Evolutionary conservation across 2,113 vertebrate genomes (phyloP), one percentile per base, ranked within the genome.

Genomic region (Chroicocephalus ridibundus): DNA sequence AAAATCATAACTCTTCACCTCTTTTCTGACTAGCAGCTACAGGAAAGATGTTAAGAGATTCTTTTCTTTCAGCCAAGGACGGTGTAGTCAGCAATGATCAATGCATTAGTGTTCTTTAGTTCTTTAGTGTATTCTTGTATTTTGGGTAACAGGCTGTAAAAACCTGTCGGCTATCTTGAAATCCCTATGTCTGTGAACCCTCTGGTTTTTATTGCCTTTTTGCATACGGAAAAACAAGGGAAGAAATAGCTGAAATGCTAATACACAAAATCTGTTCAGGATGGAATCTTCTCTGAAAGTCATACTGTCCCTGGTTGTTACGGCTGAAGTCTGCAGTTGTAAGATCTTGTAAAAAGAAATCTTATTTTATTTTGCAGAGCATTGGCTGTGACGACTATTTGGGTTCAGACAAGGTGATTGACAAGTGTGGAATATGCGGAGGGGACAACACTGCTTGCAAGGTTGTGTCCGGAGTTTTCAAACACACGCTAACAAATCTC

Each of bases 401-500:
- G 26, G 99, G 99, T 82, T 99, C 99, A 13, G 99, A 98, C 89
- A 99, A 98, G 92, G 98, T 99, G 78, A 97, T 99, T 97, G 99
- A 99, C 98, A 99, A 98, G 93, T 99, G 99, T 38, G 99, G 99
- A 38, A 98, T 99, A 94, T 99, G 99, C 15, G 99, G 99, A 55
- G 99, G 99, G 11, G 98, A 99, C 95, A 99, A 99, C 98, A 98
- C 98, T 0, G 98, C 98, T 95, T 99, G 99, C 92, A 98, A 98
- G 93, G 98, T 99, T 44, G 98, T 99, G 86, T 99, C 99, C 0
- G 99, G 99, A 34, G 97, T 99, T 92, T 99, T 99, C 95, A 99
- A 99, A 93, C 99, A 99, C 55, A 98, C 98, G 15, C 96, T 99
- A 86, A 97, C 98, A 88, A 99, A 99, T 87, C 98, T 99, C 46